Evolutionary conservation across 1,140 invertebrate species (phyloP).

Genomic region (Hylyphantes graminicola): DNA sequence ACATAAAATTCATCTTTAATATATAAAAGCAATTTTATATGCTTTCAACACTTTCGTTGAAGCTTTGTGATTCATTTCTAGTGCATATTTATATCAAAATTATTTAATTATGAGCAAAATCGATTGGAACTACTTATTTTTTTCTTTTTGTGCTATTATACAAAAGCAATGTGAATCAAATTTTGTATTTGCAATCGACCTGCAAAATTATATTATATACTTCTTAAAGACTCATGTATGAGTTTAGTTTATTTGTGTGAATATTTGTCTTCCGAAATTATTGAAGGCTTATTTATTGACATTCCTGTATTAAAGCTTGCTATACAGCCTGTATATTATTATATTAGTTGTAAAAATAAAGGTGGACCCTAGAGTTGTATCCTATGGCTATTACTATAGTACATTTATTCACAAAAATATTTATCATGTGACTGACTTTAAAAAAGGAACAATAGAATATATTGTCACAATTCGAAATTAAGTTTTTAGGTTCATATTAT

Average conservation of each 20-base stretch:
- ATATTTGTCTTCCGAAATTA: conserved; percentile 54
- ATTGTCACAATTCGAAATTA: too few relatives aligned
- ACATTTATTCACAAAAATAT: too few relatives aligned
- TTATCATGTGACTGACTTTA: neutral
- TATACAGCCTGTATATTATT: conserved; percentile 60
- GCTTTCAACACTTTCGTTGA: conserved; percentile 38
- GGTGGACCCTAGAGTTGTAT: conserved; percentile 53
- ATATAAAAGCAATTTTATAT: conserved; percentile 39
- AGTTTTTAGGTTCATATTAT: too few relatives aligned
- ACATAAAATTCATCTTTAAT: conserved; percentile 37
- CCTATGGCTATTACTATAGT: too few relatives aligned
- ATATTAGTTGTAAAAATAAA: conserved; percentile 59
- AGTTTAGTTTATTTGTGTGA: conserved; percentile 45
- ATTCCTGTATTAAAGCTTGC: conserved; percentile 58
- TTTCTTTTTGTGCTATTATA: neutral
- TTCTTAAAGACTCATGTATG: conserved; percentile 39
- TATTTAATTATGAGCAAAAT: neutral
- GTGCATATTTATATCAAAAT: conserved; percentile 29
- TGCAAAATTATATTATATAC: conserved; percentile 38
- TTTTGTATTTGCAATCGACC: conserved; percentile 31
- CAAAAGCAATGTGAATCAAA: neutral
- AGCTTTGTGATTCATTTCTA: conserved; percentile 46
- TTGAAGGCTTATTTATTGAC: conserved; percentile 57
- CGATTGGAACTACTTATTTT: conserved; percentile 4
- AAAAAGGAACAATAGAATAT: neutral